These are phyloP conservation scores for Sarcophilus harrisii DNA, from an alignment of 2,797 vertebrate genomes.

Conservation along the genomic window DNA sequence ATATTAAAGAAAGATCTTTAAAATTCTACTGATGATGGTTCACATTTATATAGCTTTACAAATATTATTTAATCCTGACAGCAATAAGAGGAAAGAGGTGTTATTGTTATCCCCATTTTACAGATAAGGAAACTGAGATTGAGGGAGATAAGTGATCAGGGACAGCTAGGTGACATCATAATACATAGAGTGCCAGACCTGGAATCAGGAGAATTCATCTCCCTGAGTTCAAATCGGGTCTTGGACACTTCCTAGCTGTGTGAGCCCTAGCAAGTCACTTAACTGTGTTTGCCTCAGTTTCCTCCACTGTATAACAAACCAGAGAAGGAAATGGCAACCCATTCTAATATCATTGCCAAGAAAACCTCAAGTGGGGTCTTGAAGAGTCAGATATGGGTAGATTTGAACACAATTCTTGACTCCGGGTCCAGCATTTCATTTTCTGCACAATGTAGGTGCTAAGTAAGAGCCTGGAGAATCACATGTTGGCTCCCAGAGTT, in stretches of 20 bases:
- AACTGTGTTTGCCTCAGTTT: not conserved
- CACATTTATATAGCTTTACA: not conserved
- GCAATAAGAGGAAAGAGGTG: not conserved
- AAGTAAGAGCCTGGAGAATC: conserved; percentile 5
- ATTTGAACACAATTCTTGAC: not conserved
- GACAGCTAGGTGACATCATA: not conserved
- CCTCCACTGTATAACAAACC: not conserved
- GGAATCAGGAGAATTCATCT: not conserved
- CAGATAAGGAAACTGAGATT: not conserved
- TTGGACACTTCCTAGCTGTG: not conserved
- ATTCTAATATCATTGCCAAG: not conserved
- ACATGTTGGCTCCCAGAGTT: not conserved
- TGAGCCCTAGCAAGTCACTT: not conserved
- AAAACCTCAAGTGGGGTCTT: not conserved
- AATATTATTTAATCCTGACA: not conserved
- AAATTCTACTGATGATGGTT: not conserved
- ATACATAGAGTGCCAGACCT: not conserved
- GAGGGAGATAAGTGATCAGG: not conserved
- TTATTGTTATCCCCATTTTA: not conserved
- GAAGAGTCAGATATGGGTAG: not conserved
- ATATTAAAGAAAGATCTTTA: conserved; percentile 22
- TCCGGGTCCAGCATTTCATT: not conserved
- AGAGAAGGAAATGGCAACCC: too few species aligned
- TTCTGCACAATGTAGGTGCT: not conserved
- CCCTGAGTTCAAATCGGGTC: not conserved